A percentile compares a stretch with the other conserved stretches of the same genome.
These are phyloP conservation scores for Neotragus moschatus DNA, from an alignment of 2,113 vertebrate genomes.

Conservation along the genomic window DNA sequence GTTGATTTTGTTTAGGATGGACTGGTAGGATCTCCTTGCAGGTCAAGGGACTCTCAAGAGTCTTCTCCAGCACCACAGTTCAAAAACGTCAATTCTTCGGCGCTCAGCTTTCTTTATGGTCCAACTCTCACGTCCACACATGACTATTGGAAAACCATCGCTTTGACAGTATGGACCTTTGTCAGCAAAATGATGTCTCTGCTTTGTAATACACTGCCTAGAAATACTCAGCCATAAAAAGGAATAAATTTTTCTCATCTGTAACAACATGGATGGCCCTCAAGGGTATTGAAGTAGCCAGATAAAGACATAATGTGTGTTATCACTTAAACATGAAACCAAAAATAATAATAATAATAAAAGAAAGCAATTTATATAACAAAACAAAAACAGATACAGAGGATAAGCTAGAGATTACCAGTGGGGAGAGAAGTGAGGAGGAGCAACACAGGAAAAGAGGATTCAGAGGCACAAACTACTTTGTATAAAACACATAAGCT, in stretches of 20 bases:
- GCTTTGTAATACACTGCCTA: background rate
- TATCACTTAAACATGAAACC: background rate
- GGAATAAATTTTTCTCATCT: background rate
- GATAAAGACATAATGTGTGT: background rate
- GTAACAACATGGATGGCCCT: background rate
- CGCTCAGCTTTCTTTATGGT: background rate
- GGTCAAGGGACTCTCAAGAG: background rate
- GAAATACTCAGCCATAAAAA: background rate
- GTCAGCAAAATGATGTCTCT: background rate
- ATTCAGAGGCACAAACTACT: background rate
- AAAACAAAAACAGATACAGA: background rate
- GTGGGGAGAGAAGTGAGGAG: background rate
- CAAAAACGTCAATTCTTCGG: background rate
- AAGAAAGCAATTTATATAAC: background rate
- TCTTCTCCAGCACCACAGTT: background rate
- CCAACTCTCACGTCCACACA: background rate
- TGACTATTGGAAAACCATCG: background rate
- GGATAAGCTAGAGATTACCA: background rate
- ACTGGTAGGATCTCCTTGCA: background rate
- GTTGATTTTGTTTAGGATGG: background rate
- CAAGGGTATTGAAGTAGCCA: background rate
- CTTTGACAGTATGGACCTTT: background rate
- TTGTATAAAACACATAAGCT: background rate
- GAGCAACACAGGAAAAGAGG: background rate
- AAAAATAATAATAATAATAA: background rate